phyloP scores from a whole-genome alignment of 2,797 vertebrate genomes.

The Limnodromus scolopaceus region DNA sequence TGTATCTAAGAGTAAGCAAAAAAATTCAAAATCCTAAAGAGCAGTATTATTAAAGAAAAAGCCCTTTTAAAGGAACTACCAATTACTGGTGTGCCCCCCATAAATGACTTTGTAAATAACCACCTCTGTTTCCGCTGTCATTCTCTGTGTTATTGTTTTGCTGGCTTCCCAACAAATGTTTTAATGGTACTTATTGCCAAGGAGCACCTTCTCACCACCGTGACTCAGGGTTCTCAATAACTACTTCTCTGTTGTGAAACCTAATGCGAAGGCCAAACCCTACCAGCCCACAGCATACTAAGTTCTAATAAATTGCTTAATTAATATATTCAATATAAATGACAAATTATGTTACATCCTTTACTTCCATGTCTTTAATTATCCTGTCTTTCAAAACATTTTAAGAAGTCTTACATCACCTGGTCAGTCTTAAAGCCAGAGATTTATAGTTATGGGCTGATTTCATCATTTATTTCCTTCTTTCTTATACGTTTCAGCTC shows the following conservation, averaged over 20 bases:
- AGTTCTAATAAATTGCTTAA: conserved; percentile 49
- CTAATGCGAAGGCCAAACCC: conserved; percentile 17
- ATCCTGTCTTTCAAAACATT: conserved; percentile 45
- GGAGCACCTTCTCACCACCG: background rate
- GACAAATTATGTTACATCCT: conserved; percentile 51
- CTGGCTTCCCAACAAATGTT: background rate
- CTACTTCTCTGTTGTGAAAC: conserved; percentile 1
- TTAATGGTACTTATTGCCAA: background rate
- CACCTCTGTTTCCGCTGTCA: background rate
- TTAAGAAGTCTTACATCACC: conserved; percentile 30
- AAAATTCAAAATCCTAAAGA: background rate
- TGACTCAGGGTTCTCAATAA: background rate
- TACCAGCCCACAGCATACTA: background rate
- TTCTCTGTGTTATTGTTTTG: background rate
- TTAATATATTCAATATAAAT: conserved; percentile 31
- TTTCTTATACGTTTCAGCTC: background rate
- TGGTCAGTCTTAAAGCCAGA: background rate
- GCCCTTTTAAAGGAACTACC: background rate
- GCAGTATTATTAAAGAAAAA: background rate
- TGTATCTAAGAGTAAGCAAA: background rate
- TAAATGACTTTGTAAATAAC: background rate
- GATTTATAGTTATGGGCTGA: background rate
- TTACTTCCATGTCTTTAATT: conserved; percentile 49
- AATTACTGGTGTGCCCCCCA: background rate
- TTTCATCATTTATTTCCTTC: background rate